Evolutionary conservation across 1,140 invertebrate species (phyloP).

Genomic region (Drosophila yakuba): DNA sequence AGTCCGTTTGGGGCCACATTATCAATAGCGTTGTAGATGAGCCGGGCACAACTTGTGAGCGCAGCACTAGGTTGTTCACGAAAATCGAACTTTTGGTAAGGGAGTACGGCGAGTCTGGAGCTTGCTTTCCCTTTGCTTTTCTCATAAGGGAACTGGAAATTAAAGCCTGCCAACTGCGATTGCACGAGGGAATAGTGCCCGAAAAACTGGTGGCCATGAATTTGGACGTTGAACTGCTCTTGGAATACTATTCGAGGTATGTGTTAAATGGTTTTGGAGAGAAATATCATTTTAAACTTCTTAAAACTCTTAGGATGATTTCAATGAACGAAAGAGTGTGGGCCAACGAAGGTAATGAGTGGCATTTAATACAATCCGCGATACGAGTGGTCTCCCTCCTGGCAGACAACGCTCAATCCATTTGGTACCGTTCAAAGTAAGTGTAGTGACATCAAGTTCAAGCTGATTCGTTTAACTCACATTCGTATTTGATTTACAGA

Average conservation of each 20-base stretch:
- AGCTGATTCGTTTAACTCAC: slow-evolving; percentile 3
- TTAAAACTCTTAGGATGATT: slow-evolving; percentile 86
- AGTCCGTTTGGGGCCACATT: slow-evolving; percentile 92
- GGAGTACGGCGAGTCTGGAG: slow-evolving; percentile 89
- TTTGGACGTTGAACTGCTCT: slow-evolving; percentile 89
- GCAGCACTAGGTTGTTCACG: slow-evolving; percentile 88
- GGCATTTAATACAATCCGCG: slow-evolving; percentile 90
- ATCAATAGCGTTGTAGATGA: slow-evolving; percentile 87
- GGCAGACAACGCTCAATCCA: slow-evolving; percentile 69
- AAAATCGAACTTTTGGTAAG: slow-evolving; percentile 91
- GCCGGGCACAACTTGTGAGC: slow-evolving; percentile 87
- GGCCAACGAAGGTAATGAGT: slow-evolving; percentile 91
- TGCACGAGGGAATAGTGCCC: slow-evolving; percentile 89
- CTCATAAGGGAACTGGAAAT: slow-evolving; percentile 91
- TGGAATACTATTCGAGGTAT: slow-evolving; percentile 90
- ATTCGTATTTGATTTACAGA: slow-evolving; percentile 77
- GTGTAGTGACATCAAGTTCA: background rate
- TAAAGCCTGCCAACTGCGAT: slow-evolving; percentile 89
- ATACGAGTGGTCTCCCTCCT: slow-evolving; percentile 88
- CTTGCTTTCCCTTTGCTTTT: slow-evolving; percentile 92
- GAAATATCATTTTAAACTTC: background rate
- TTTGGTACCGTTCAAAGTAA: slow-evolving; percentile 72
- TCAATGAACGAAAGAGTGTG: slow-evolving; percentile 91
- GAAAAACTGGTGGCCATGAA: slow-evolving; percentile 89
- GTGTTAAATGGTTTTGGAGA: slow-evolving; percentile 47